phyloP scores from a whole-genome alignment of 2,888 invertebrate genomes.

The Drosophila paramelanica region DNA sequence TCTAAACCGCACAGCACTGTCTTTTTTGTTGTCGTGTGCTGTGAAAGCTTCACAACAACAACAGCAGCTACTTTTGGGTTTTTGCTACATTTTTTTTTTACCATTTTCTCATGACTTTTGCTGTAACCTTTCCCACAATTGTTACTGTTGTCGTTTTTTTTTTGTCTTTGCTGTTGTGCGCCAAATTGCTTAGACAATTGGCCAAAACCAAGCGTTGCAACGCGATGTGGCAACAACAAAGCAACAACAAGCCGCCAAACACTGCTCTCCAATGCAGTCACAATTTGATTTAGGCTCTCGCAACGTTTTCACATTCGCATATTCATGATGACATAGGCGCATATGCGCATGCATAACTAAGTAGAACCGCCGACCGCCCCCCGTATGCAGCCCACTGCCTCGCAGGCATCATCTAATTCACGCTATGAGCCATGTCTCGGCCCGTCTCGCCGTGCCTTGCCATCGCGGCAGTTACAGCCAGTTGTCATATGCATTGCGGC shows the following conservation, averaged over 20 bases:
- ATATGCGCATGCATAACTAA: constrained; percentile 73
- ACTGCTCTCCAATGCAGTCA: constrained; percentile 20
- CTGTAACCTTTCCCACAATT: constrained; percentile 77
- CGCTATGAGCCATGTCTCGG: constrained; percentile 8
- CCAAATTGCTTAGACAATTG: constrained; percentile 74
- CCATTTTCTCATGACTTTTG: constrained; percentile 71
- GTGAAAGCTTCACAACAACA: constrained; percentile 52
- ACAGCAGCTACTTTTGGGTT: constrained; percentile 9
- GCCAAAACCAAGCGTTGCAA: constrained; percentile 24
- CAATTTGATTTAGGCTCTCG: constrained; percentile 40
- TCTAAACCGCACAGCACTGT: constrained; percentile 1
- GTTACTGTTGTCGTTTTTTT: constrained; percentile 43
- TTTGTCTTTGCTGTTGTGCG: constrained; percentile 28
- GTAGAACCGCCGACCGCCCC: constrained; percentile 24
- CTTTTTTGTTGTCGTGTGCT: constrained; percentile 16
- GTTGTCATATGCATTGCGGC: constrained; percentile 39
- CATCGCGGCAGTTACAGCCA: constrained; percentile 8
- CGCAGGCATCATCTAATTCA: constrained; percentile 9
- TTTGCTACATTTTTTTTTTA: constrained; percentile 41
- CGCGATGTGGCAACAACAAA: constrained; percentile 16
- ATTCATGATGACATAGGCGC: constrained; percentile 61
- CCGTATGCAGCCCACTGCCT: constrained; percentile 36
- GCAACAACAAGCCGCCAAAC: constrained; percentile 26
- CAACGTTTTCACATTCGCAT: constrained; percentile 55
- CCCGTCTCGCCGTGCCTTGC: neutral